Evolutionary conservation across 2,797 vertebrate genomes (phyloP), one percentile per base, ranked within the genome.

Genomic region (Acrocephalus scirpaceus): DNA sequence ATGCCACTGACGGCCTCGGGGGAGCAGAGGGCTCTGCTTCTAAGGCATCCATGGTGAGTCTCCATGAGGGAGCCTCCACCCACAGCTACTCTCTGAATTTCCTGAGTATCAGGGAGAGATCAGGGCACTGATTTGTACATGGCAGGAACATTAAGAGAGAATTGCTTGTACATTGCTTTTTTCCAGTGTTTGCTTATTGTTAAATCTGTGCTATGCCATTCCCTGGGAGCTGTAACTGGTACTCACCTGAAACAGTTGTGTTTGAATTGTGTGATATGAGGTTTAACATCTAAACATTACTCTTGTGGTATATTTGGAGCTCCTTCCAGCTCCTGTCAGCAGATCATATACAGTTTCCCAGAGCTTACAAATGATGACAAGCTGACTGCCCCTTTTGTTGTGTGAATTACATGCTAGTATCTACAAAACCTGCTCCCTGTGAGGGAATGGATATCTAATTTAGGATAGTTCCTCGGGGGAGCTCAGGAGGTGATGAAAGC

Each of bases 341-440:
- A 0, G 71, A 67, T 91, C 66, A 29, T 23, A 20, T 60, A 50
- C 26, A 45, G 32, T 88, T 78, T 91, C 38, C 13, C 8, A 44
- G 53, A 5, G 7, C 51, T 90, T 88, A 50, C 22, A 61, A 88
- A 50, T 11, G 27, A 57, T 71, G 69, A 51, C 30, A 91, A 86
- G 62, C n/a, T 90, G 94, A 58, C 47, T 92, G 79, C 40, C 40
- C 70, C 83, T 90, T 94, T 93, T 88, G 64, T 91, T 86, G 47
- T 36, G 42, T 87, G 83, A 57, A n/a, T 94, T 64, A 47, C 0
- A 0, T 70, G 76, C 79, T 62, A 83, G 54, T 47, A 66, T 67
- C 75, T 75, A 62, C 76, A 92, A 75, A 92, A 70, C 16, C 32
- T 44, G 3, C 23, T 92, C 38, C n/a, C 54, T 16, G 30, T 22